These are phyloP conservation scores for Polietes domitor DNA, from an alignment of 2,888 invertebrate species.

Conservation along the genomic window DNA sequence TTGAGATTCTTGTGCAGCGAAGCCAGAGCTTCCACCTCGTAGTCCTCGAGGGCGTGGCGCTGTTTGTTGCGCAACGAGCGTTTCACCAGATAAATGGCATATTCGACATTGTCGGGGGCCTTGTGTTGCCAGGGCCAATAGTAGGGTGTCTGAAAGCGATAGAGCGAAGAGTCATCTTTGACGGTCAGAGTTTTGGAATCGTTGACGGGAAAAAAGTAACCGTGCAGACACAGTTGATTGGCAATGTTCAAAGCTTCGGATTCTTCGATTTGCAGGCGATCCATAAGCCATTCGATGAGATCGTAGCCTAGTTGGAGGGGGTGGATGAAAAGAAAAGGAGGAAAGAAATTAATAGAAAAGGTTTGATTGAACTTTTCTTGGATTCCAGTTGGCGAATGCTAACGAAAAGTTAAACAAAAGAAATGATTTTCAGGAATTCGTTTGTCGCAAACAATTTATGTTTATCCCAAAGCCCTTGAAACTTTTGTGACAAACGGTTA, in stretches of 20 bases:
- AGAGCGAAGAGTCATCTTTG: constrained; percentile 98
- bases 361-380: too few relatives aligned
- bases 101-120: constrained; percentile 96
- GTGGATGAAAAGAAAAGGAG: not conserved
- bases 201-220: constrained; percentile 99
- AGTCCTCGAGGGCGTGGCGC: constrained; percentile 97
- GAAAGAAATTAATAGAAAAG: not conserved
- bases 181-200: constrained; percentile 95
- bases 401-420: too few relatives aligned
- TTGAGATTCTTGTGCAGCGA: constrained; percentile 96
- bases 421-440: too few relatives aligned
- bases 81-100: constrained; percentile 98
- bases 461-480: too few relatives aligned
- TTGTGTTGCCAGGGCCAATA: constrained; percentile 98
- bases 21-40: constrained; percentile 94
- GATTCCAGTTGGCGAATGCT: too few relatives aligned
- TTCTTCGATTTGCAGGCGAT: constrained; percentile 93
- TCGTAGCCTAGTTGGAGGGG: constrained; percentile 97
- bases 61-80: constrained; percentile 97
- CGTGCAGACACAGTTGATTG: constrained; percentile 97
- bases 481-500: too few relatives aligned
- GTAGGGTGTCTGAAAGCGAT: constrained; percentile 98
- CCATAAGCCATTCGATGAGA: constrained; percentile 97
- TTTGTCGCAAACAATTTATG: too few relatives aligned
- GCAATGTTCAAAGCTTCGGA: constrained; percentile 98